Percentiles rank a stretch among this genome's conserved stretches.
phyloP scores from a whole-genome alignment of 2,113 vertebrate genomes.

The Neotragus moschatus region DNA sequence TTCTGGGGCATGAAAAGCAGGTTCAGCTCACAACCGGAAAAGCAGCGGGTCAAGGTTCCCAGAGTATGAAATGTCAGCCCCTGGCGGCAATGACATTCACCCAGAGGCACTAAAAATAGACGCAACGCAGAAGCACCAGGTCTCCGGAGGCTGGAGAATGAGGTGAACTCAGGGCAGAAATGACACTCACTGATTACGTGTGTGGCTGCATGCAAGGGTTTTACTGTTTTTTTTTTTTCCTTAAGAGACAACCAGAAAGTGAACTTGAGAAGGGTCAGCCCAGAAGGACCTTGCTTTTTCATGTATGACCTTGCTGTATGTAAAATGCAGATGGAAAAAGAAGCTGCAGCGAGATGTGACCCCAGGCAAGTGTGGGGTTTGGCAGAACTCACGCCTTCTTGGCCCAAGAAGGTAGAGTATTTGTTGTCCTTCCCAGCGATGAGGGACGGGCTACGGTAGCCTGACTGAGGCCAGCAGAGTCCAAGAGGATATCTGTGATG shows the following conservation, averaged over 20 bases:
- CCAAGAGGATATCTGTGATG: fast-evolving
- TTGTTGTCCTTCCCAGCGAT: background rate
- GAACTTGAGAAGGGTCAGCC: background rate
- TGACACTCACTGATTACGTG: fast-evolving
- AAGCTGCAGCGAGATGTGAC: background rate
- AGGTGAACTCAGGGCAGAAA: background rate
- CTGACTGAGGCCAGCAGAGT: fast-evolving
- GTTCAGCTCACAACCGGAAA: conserved; percentile 33
- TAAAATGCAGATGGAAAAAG: background rate
- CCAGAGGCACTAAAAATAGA: conserved; percentile 47
- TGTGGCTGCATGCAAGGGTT: background rate
- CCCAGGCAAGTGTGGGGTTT: fast-evolving
- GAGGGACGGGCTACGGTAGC: fast-evolving
- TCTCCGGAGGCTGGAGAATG: background rate
- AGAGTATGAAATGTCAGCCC: conserved; percentile 63
- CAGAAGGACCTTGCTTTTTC: background rate
- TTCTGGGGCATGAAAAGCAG: conserved; percentile 55
- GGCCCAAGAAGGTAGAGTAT: background rate
- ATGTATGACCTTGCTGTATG: background rate
- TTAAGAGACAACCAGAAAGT: background rate
- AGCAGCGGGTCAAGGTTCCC: conserved; percentile 54
- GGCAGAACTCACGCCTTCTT: background rate
- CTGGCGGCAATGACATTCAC: background rate
- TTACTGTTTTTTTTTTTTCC: background rate
- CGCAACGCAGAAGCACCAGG: fast-evolving